Evolutionary conservation across 2,113 vertebrate species (phyloP).

Genomic region (Indicator indicator): DNA sequence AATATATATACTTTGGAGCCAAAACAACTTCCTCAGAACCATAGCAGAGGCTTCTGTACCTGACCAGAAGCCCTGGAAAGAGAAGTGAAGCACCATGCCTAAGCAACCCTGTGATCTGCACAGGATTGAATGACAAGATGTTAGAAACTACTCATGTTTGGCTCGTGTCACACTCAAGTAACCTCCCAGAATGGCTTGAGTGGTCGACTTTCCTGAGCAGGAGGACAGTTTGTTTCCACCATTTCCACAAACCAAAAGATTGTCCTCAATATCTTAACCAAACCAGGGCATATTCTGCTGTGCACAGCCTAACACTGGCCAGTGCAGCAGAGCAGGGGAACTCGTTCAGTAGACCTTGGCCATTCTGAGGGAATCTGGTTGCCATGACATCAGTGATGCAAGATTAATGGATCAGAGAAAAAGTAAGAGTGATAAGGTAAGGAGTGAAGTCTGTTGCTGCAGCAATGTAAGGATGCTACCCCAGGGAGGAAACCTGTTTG

Average conservation of each 20-base stretch:
- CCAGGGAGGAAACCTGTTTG: not conserved
- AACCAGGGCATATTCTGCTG: not conserved
- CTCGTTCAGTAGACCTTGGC: not conserved
- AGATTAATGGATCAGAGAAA: not conserved
- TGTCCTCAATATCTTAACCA: not conserved
- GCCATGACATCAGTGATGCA: not conserved
- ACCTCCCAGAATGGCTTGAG: not conserved
- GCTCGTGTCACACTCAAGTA: not conserved
- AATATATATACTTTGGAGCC: not conserved
- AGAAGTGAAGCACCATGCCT: not conserved
- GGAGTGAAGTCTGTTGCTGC: not conserved
- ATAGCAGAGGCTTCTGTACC: not conserved
- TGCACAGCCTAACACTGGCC: not conserved
- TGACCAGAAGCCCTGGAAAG: not conserved
- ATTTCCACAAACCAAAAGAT: not conserved
- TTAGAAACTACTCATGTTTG: not conserved
- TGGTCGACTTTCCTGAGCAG: not conserved
- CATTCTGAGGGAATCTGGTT: not conserved
- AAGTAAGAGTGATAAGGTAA: not conserved
- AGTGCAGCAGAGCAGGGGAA: rapidly evolving
- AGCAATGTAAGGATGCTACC: not conserved
- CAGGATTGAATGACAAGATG: not conserved
- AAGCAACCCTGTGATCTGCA: not conserved
- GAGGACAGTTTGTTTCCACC: not conserved
- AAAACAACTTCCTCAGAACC: not conserved